Conservation (phyloP, 1,140 invertebrate genomes). For the Leptonema lineaticorne region DNA sequence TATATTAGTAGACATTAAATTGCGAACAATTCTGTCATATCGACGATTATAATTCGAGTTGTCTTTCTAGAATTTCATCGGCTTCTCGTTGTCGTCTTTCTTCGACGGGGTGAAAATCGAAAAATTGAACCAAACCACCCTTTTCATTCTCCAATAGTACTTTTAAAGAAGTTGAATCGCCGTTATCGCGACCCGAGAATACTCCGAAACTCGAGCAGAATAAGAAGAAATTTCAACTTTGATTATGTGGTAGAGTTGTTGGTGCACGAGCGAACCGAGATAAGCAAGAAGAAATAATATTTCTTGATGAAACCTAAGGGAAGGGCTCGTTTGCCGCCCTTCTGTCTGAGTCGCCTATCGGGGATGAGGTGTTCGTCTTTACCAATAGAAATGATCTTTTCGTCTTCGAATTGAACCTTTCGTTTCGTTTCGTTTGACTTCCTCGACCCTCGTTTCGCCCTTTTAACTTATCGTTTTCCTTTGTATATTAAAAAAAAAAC, state of each 20-base stretch:
- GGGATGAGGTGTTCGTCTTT: too few relatives aligned
- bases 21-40: too few relatives aligned
- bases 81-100: not conserved
- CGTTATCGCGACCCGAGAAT: slow-evolving; percentile 6
- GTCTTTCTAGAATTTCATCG: not conserved
- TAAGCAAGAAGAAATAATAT: slow-evolving; percentile 19
- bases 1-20: too few relatives aligned
- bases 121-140: slow-evolving; percentile 19
- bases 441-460: not conserved
- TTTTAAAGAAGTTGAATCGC: slow-evolving; percentile 5
- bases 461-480: not conserved
- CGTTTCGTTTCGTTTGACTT: not conserved
- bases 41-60: not conserved
- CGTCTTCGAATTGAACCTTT: not conserved
- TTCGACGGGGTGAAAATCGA: not conserved
- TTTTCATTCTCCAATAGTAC: too few relatives aligned
- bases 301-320: slow-evolving; percentile 1
- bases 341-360: not conserved
- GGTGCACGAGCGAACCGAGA: slow-evolving; percentile 4
- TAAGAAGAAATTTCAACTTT: slow-evolving; percentile 19
- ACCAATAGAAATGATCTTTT: slow-evolving; percentile 5
- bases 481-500: not conserved
- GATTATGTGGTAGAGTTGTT: slow-evolving; percentile 18
- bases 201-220: not conserved
- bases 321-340: not conserved